Evolutionary conservation across 2,797 vertebrate species (phyloP).

Genomic region (Urophycis tenuis): DNA sequence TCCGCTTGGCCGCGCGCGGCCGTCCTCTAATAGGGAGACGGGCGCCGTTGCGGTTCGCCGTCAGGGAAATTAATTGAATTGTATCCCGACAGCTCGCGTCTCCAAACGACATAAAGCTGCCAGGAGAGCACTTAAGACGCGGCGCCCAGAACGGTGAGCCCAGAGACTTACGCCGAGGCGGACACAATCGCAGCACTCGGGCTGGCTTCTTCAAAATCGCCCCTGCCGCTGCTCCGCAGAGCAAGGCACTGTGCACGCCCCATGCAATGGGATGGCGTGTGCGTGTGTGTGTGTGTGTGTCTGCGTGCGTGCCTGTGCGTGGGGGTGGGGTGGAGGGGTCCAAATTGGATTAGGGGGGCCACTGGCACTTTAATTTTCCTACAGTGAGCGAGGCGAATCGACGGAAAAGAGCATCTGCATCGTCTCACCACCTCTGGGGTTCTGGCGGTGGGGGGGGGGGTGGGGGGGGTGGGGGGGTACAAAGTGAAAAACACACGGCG

Average conservation of each 20-base stretch:
- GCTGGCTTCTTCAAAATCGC: constrained; percentile 70
- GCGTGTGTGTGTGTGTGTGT: too few relatives aligned
- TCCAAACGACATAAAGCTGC: constrained; percentile 65
- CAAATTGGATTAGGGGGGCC: constrained; percentile 74
- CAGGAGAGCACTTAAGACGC: constrained; percentile 69
- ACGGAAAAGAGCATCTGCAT: constrained; percentile 57
- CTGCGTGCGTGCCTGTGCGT: too few relatives aligned
- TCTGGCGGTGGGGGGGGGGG: too few relatives aligned
- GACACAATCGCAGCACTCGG: constrained; percentile 64
- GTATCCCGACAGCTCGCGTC: constrained; percentile 52
- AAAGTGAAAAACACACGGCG: constrained; percentile 39
- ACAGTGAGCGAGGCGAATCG: constrained; percentile 53
- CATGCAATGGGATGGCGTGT: background rate
- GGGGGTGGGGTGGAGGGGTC: constrained; percentile 16
- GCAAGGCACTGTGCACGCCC: constrained; percentile 62
- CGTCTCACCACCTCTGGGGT: constrained; percentile 48
- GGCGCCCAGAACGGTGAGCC: constrained; percentile 48
- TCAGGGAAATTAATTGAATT: constrained; percentile 62
- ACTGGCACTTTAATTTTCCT: constrained; percentile 75
- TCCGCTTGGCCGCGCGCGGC: constrained; percentile 33
- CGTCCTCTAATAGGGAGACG: constrained; percentile 49
- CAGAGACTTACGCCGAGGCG: constrained; percentile 56
- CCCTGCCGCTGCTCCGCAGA: constrained; percentile 67
- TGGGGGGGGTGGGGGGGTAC: background rate
- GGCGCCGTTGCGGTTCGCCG: constrained; percentile 43